Percentiles rank a stretch among this genome's conserved stretches.
Conservation (phyloP, 2,797 vertebrate genomes). For the Argyrosomus regius region DNA sequence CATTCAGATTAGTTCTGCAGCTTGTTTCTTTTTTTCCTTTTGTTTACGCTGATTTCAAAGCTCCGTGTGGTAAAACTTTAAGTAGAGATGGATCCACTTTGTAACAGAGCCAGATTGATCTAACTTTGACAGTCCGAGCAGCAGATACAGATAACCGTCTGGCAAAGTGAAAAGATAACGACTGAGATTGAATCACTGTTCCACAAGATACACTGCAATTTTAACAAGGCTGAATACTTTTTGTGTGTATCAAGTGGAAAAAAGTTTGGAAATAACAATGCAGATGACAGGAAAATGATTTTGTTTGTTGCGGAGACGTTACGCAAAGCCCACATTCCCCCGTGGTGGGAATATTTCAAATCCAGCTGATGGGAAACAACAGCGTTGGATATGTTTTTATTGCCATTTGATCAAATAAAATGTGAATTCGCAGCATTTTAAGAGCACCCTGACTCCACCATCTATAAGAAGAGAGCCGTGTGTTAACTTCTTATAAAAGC, state of each 20-base stretch:
- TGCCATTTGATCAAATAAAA: constrained; percentile 11
- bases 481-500: background rate
- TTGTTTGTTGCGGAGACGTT: constrained; percentile 39
- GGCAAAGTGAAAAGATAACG: constrained; percentile 52
- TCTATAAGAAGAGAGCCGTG: background rate
- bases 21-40: background rate
- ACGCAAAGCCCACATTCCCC: constrained; percentile 7
- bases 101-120: constrained; percentile 44
- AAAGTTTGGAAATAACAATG: constrained; percentile 51
- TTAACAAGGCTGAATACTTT: constrained; percentile 38
- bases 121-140: constrained; percentile 38
- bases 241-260: constrained; percentile 40
- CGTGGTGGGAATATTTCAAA: constrained; percentile 18
- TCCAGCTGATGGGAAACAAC: constrained; percentile 21
- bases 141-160: constrained; percentile 48
- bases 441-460: background rate
- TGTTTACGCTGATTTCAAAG: constrained; percentile 38
- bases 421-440: constrained; percentile 4
- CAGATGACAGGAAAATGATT: constrained; percentile 53
- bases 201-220: constrained; percentile 30
- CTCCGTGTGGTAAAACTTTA: constrained; percentile 27
- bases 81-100: constrained; percentile 33
- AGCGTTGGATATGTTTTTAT: background rate
- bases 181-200: constrained; percentile 35
- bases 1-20: background rate